Base-by-base conservation (phyloP, 2,888 invertebrate species). In the Nebria brevicollis region DNA sequence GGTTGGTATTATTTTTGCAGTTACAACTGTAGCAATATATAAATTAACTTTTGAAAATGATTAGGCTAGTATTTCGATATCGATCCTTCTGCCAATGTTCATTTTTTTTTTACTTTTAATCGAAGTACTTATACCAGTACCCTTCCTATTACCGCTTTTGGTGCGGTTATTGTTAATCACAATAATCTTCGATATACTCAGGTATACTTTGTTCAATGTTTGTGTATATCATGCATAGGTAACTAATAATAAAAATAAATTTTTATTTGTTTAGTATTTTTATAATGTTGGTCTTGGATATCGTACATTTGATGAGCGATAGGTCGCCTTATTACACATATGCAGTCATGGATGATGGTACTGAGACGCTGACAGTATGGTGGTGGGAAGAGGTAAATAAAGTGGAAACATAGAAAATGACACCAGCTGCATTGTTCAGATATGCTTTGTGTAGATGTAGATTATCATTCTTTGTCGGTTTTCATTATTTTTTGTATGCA, bases 291-390 rank as follows among this genome's bases (percentile, higher is more conserved):
- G 98, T 98, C 86, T 92, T 98, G 87, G 98, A 98, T 91, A 20
- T 20, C 20, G 97, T 98, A 86, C 98, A 98, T 92, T 98, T 98
- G 20, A 20, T 20, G 20, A 20, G 1, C 20, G 20, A 20, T 92
- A 96, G 99, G 82, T 98, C 97, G 85, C 98, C 98, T 99, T 86
- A 98, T 98, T 92, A 97, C 98, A 87, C 97, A 98, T 91, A 96
- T 98, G 89, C 93, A 98, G 89, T 98, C 98, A 86, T 93, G 96
- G 86, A 92, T 98, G 87, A 92, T 98, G 86, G 96, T 97, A 86
- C 98, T 98, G 97, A 94, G 96, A 87, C 93, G 97, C 88, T 94
- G 94, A 85, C 93, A 91, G 87, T 92, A 92, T 85, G 89, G 92
- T 85, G 92, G 92, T 87, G 91, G 92, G 85, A 93, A 92, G 88